phyloP scores from a whole-genome alignment of 2,113 vertebrate genomes.

The Rhynchopsitta pachyrhyncha region DNA sequence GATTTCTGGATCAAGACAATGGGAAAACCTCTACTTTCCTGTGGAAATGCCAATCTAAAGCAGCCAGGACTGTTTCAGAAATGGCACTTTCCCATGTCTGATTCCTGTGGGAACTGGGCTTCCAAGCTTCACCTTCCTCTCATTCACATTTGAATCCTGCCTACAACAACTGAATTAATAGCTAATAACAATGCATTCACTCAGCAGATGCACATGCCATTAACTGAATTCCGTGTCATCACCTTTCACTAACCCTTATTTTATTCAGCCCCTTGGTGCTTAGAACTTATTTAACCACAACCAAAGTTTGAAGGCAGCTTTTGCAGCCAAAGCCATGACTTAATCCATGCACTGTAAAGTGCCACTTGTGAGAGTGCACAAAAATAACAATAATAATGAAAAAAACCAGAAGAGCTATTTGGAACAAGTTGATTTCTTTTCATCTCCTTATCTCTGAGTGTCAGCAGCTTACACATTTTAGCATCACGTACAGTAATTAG shows the following conservation, averaged over 20 bases:
- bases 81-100: background rate
- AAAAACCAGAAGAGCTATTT: background rate
- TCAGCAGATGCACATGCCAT: background rate
- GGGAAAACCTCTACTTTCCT: background rate
- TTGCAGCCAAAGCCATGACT: background rate
- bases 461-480: conserved; percentile 39
- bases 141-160: background rate
- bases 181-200: background rate
- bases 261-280: background rate
- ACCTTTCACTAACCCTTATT: conserved; percentile 8
- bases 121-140: background rate
- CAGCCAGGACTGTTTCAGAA: background rate
- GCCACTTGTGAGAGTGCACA: background rate
- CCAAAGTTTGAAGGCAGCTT: background rate
- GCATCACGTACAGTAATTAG: conserved; percentile 28
- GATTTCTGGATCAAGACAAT: background rate
- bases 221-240: background rate
- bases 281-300: conserved; percentile 1
- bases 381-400: background rate
- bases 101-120: background rate
- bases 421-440: conserved; percentile 30
- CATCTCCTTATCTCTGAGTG: conserved; percentile 29
- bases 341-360: background rate
- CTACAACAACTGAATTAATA: background rate
- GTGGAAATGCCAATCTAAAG: background rate